Evolutionary conservation across 2,797 vertebrate species (phyloP).

Genomic region (Potorous gilbertii): DNA sequence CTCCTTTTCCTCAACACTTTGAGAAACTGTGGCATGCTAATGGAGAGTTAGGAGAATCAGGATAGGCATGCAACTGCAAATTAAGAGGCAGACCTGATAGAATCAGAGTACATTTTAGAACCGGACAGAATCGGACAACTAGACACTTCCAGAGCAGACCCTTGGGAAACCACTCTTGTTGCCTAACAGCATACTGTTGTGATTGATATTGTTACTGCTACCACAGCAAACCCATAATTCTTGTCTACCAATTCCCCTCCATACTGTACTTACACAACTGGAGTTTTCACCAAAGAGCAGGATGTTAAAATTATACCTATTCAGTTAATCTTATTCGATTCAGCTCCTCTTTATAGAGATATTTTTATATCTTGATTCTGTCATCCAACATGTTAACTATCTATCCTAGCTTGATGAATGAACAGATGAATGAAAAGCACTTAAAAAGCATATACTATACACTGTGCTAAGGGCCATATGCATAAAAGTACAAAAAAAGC

Average conservation of each 20-base stretch:
- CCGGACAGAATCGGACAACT: background rate
- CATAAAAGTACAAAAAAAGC: background rate
- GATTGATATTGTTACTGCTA: background rate
- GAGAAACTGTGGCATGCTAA: background rate
- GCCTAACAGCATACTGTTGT: background rate
- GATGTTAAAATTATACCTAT: background rate
- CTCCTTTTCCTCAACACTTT: background rate
- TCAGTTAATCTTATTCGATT: background rate
- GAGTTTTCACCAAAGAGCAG: background rate
- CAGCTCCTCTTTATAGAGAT: background rate
- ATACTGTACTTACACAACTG: background rate
- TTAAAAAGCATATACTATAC: background rate
- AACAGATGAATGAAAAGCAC: background rate
- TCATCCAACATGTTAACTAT: background rate
- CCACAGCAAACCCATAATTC: background rate
- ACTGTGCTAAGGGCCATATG: background rate
- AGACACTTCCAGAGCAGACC: background rate
- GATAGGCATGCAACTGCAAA: background rate
- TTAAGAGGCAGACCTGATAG: background rate
- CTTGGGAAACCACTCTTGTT: background rate
- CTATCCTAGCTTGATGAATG: background rate
- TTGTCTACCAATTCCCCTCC: background rate
- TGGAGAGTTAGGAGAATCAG: background rate
- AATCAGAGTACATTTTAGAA: too few species aligned
- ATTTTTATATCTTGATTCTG: background rate